Percentiles rank a stretch among this genome's conserved stretches.
These are phyloP conservation scores for Synergus japonicus DNA, from an alignment of 2,888 invertebrate genomes.

Conservation along the genomic window DNA sequence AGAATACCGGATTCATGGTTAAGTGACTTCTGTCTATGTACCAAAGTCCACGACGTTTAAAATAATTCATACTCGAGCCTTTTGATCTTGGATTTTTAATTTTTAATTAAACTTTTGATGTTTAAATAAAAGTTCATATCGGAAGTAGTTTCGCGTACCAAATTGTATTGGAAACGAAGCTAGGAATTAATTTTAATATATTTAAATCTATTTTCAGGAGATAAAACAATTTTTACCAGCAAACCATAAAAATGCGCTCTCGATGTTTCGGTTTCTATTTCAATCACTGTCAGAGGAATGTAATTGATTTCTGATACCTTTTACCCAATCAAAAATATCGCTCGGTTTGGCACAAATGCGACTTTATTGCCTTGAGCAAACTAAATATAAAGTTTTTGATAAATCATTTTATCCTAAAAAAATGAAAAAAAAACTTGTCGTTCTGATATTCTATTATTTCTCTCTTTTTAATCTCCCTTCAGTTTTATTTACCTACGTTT, in stretches of 20 bases:
- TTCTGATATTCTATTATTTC: neutral
- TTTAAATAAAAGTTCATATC: too few relatives aligned
- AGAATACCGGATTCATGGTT: neutral
- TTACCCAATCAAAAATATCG: slow-evolving; percentile 38
- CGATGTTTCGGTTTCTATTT: slow-evolving; percentile 22
- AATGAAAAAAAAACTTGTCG: neutral
- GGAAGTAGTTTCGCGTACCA: too few relatives aligned
- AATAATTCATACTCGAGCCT: neutral
- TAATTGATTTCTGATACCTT: slow-evolving; percentile 36
- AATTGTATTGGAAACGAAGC: neutral
- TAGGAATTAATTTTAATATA: slow-evolving; percentile 17
- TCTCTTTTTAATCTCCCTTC: neutral
- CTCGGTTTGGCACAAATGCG: slow-evolving; percentile 32
- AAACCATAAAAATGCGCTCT: slow-evolving; percentile 6
- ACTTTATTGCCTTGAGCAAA: slow-evolving; percentile 30
- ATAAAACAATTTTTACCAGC: neutral
- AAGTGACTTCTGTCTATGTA: neutral
- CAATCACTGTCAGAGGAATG: slow-evolving; percentile 26
- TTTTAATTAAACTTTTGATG: neutral
- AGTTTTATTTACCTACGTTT: neutral
- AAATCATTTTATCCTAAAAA: slow-evolving; percentile 9
- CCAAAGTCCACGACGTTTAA: neutral
- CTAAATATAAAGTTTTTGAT: slow-evolving; percentile 3
- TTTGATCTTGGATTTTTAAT: neutral
- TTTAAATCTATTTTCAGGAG: neutral